Base-by-base conservation (phyloP, 2,888 invertebrate species). In the Coenonympha arcania region DNA sequence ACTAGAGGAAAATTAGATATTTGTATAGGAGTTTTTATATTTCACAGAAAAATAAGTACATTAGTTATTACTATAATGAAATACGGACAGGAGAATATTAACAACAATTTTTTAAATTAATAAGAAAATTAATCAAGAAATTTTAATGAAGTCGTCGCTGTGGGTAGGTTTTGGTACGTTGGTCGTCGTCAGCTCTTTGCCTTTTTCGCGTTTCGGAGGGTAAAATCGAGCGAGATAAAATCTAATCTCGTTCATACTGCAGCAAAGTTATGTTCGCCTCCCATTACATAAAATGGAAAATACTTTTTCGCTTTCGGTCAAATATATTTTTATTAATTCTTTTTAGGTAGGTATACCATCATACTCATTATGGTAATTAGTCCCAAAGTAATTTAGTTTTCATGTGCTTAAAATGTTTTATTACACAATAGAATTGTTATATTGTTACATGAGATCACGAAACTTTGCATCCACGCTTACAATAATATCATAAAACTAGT, bases 161-260 rank as follows among this genome's bases (percentile, higher is more conserved):
- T 46, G 26, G 37, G 20, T 46, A 44, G 41, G 15, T n/a, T n/a
- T 46, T 41, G 41, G 15, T 48, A 43, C 33, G 11, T 30, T n/a
- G n/a, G n/a, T n/a, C n/a, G 13, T 47, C 22, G 36, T 39, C 19
- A 39, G 45, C 33, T 39, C 15, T 34, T 41, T 41, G 22, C 33
- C 18, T 50, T 50, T 50, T 50, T 54, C 33, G 43, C 50, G 36
- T 48, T 47, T 44, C 34, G 39, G 15, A 40, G 28, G 40, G 30
- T 36, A n/a, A n/a, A n/a, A n/a, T n/a, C n/a, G 44, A 39, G 18
- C 18, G 34, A 44, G 44, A 54, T 50, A 48, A 54, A 55, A 47
- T 36, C 50, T 52, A 48, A 52, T 48, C 50, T 50, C 47, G 31
- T 55, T 53, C 52, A 34, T 28, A 45, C 37, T 30, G 40, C 37